These are phyloP conservation scores for Thecophora atra DNA, from an alignment of 2,888 invertebrate species.

Conservation along the genomic window DNA sequence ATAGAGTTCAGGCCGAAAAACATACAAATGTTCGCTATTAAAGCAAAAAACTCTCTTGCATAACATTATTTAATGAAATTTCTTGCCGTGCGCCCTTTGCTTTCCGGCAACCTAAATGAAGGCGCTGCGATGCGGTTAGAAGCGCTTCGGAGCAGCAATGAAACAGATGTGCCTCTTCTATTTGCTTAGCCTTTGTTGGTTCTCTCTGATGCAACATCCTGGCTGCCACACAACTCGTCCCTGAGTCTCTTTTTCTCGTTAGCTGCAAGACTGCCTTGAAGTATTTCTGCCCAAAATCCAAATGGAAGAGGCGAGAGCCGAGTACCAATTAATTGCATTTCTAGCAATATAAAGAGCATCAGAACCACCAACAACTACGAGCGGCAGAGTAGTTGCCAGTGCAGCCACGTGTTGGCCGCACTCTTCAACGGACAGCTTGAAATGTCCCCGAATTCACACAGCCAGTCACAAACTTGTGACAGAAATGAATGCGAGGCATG, in stretches of 20 bases:
- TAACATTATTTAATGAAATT: slow-evolving; percentile 33
- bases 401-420: slow-evolving; percentile 5
- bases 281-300: slow-evolving; percentile 19
- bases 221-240: too few relatives aligned
- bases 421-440: slow-evolving; percentile 3
- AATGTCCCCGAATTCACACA: slow-evolving; percentile 22
- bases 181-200: neutral
- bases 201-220: neutral
- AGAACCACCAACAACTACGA: neutral
- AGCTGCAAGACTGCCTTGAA: neutral
- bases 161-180: neutral
- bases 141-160: neutral
- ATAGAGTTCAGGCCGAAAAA: neutral
- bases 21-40: slow-evolving; percentile 34
- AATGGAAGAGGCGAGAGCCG: neutral
- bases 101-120: too few relatives aligned
- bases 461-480: slow-evolving; percentile 5
- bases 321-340: slow-evolving; percentile 27
- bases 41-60: slow-evolving; percentile 37
- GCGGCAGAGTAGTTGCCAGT: neutral
- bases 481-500: slow-evolving; percentile 21
- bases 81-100: neutral
- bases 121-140: neutral
- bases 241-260: too few relatives aligned
- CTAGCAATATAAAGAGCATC: neutral